Percentiles rank a stretch among this genome's conserved stretches.
Evolutionary conservation across 2,888 invertebrate genomes (phyloP).

Genomic region (Leuctra nigra): DNA sequence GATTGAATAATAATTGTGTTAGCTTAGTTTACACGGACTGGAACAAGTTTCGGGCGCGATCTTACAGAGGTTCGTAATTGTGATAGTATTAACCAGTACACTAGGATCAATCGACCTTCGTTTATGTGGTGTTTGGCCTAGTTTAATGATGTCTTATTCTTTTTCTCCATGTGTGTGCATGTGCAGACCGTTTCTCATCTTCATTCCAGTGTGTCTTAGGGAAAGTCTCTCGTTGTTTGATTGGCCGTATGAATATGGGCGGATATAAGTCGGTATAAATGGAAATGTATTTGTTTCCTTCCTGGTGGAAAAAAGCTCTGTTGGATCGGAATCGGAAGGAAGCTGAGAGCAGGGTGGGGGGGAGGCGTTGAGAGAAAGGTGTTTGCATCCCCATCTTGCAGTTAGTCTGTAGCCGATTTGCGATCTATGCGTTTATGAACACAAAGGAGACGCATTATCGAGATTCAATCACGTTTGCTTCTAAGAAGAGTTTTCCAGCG

Average conservation of each 20-base stretch:
- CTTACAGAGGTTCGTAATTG: neutral
- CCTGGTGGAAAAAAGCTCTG: conserved; percentile 2
- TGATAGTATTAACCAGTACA: neutral
- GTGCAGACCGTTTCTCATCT: neutral
- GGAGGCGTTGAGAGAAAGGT: conserved; percentile 5
- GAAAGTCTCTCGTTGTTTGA: conserved; percentile 1
- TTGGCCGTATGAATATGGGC: neutral
- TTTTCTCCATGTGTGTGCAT: neutral
- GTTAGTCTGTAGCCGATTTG: no score
- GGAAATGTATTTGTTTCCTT: conserved; percentile 3
- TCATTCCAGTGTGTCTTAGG: neutral
- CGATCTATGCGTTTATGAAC: no score
- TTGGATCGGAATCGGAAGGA: neutral
- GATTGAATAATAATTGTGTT: conserved; percentile 17
- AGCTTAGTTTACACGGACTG: neutral
- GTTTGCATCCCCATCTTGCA: neutral
- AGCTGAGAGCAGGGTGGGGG: neutral
- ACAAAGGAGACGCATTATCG: no score
- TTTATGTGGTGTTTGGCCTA: neutral
- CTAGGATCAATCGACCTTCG: conserved; percentile 2
- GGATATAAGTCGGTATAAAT: neutral
- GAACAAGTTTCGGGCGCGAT: neutral
- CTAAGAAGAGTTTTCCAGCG: no score
- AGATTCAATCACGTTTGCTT: no score
- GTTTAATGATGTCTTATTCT: neutral